Evolutionary conservation across 2,888 invertebrate genomes (phyloP), one percentile per base, ranked within the genome.

Genomic region (Palloptera scutellata): DNA sequence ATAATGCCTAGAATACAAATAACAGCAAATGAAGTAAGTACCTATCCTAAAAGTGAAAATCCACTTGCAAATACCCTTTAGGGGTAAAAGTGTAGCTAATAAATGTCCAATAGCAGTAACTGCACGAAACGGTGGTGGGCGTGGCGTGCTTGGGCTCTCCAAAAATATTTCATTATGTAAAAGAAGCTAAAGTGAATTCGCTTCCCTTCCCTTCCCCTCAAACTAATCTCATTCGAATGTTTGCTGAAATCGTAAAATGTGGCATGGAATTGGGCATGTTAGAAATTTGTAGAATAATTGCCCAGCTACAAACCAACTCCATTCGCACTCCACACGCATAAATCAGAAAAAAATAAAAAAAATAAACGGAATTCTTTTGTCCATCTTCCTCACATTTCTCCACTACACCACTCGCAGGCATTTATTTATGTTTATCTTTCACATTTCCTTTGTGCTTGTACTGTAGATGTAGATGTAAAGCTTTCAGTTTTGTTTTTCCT

Each of bases 1-100:
- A 48, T 54, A 68, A 53, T 57, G 64, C 40, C 40, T 30, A 57
- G 68, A 64, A 68, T 64, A 68, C 68, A 68, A 69, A 66, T 66
- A 66, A 66, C 63, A 58, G 40, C 68, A 68, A 68, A 63, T 68
- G 30, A 51, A 48, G 52, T 58, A 59, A 64, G 10, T 53, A 40
- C 12, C n/a, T 11, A 54, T n/a, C 43, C 11, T 12, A 40, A 20
- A 45, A 42, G 30, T 30, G 52, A 55, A 69, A 69, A 66, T 64
- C 61, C 64, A 66, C 66, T 69, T 66, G 42, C 57, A 61, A 66
- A 69, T 63, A 66, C 59, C 61, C 66, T 66, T 66, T 53, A 64
- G 66, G 66, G 55, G 53, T 53, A 64, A 60, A 66, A 66, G 64
- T 64, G 66, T 61, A 67, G 66, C 64, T 64, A 53, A 57, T 52